phyloP scores from a whole-genome alignment of 2,888 invertebrate species.

The Meloe dianella region DNA sequence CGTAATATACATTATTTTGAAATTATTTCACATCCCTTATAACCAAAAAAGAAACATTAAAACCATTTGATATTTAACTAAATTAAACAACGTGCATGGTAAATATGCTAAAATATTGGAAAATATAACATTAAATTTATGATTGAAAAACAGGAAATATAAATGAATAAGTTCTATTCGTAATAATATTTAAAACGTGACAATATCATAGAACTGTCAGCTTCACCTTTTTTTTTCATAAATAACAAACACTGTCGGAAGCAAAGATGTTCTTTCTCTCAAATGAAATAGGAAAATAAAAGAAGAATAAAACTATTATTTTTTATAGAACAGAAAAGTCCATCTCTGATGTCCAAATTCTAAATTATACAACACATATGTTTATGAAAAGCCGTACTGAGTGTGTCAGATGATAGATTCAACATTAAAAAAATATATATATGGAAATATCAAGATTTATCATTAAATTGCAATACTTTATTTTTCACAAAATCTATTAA shows the following conservation, averaged over 20 bases:
- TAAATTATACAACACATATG: constrained; percentile 1
- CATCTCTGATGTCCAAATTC: background rate
- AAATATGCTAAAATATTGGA: background rate
- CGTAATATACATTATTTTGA: background rate
- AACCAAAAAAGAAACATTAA: background rate
- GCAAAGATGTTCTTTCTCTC: constrained; percentile 38
- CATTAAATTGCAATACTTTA: background rate
- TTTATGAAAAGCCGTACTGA: background rate
- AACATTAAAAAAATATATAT: background rate
- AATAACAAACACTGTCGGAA: constrained; percentile 49
- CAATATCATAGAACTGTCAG: constrained; percentile 52
- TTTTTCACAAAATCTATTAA: background rate
- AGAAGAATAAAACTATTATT: constrained; percentile 25
- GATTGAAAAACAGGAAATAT: background rate
- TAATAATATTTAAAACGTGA: constrained; percentile 47
- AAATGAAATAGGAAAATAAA: constrained; percentile 7
- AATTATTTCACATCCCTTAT: background rate
- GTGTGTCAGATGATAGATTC: background rate
- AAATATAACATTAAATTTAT: background rate
- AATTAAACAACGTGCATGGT: background rate
- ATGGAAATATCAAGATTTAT: constrained; percentile 8
- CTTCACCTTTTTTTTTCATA: constrained; percentile 45
- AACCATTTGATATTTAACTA: too few species aligned
- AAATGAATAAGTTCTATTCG: background rate
- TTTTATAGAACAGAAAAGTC: background rate